Conservation (phyloP, 1,140 invertebrate genomes). For the Druon quercuslanigerum region DNA sequence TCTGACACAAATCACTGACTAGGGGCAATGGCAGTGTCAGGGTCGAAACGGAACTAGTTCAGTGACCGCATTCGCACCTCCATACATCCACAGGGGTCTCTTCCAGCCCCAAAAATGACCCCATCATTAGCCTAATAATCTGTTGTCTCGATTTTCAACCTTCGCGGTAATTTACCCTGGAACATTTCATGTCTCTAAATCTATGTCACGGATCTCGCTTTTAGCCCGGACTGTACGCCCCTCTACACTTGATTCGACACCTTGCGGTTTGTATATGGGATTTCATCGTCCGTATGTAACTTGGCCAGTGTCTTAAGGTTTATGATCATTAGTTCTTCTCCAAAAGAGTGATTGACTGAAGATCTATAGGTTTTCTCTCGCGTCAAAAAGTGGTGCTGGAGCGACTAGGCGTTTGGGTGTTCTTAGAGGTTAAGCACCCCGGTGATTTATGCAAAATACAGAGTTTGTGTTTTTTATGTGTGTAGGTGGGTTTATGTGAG, state of each 20-base stretch:
- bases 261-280: conserved; percentile 33
- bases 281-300: conserved; percentile 11
- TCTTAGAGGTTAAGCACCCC: neutral
- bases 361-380: neutral
- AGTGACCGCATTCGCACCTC: conserved; percentile 66
- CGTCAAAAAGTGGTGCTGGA: neutral
- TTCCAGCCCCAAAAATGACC: conserved; percentile 16
- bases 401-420: neutral
- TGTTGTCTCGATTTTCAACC: neutral
- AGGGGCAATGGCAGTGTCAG: conserved; percentile 74
- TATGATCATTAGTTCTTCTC: neutral
- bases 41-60: conserved; percentile 73
- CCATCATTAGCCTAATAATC: neutral
- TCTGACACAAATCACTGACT: conserved; percentile 65
- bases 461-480: neutral
- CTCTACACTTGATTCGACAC: conserved; percentile 33
- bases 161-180: neutral
- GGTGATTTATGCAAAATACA: neutral
- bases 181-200: conserved; percentile 50
- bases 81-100: conserved; percentile 23
- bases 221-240: conserved; percentile 62
- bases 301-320: neutral
- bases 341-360: neutral
- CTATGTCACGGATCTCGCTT: conserved; percentile 64
- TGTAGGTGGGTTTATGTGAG: neutral